A percentile compares a stretch with the other conserved stretches of the same genome.
These are phyloP conservation scores for Stegophylla sp. DNA, from an alignment of 2,888 invertebrate genomes.

Conservation along the genomic window DNA sequence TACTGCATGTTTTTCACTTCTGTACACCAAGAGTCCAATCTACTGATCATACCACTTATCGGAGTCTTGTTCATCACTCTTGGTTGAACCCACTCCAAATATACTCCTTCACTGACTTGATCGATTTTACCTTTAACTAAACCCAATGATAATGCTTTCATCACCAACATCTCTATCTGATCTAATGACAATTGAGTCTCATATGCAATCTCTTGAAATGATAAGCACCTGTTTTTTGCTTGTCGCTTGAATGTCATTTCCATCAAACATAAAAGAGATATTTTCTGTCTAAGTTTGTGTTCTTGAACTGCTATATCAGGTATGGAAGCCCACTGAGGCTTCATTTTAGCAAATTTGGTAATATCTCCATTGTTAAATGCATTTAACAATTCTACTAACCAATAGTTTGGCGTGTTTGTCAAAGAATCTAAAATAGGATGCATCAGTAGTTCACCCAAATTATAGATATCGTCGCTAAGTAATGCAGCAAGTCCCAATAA, in stretches of 20 bases:
- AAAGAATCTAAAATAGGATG: constrained; percentile 91
- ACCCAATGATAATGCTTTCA: constrained; percentile 96
- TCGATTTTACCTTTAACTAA: constrained; percentile 94
- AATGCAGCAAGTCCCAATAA: constrained; percentile 92
- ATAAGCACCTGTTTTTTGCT: constrained; percentile 66
- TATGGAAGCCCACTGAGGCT: constrained; percentile 78
- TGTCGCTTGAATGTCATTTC: constrained; percentile 69
- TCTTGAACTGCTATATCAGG: constrained; percentile 86
- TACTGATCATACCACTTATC: constrained; percentile 74
- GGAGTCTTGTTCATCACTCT: constrained; percentile 75
- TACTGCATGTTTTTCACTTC: constrained; percentile 78
- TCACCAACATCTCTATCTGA: constrained; percentile 92
- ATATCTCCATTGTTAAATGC: constrained; percentile 88
- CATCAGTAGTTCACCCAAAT: constrained; percentile 93
- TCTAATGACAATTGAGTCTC: constrained; percentile 83
- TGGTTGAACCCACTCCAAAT: constrained; percentile 87
- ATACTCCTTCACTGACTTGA: constrained; percentile 80
- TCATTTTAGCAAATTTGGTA: constrained; percentile 76
- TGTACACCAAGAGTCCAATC: constrained; percentile 76
- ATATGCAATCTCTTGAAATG: constrained; percentile 87
- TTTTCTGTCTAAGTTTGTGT: constrained; percentile 84
- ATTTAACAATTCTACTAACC: constrained; percentile 84
- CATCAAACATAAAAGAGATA: constrained; percentile 94
- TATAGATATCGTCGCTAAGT: constrained; percentile 93
- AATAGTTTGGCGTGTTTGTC: constrained; percentile 80